Base-by-base conservation (phyloP, 2,113 vertebrate genomes). In the Crocuta crocuta region DNA sequence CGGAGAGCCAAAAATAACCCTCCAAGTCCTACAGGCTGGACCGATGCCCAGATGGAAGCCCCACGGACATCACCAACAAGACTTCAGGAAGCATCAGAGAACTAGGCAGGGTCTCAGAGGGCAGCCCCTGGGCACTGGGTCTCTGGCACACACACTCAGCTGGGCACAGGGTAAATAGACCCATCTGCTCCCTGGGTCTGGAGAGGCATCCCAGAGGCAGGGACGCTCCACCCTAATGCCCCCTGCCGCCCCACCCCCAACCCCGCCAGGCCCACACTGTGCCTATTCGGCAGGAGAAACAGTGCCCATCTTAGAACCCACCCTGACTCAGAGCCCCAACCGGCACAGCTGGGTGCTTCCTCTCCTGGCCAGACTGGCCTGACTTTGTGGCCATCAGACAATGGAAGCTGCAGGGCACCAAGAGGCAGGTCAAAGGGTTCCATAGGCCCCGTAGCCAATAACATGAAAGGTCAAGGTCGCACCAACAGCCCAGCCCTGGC, bases 171-270 rank as follows among this genome's bases (percentile, higher is more conserved):
- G 39, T 39, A 39, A 39, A 39, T 39, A 39, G 39, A 39, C 39
- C 39, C 39, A 39, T 39, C 39, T 39, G 53, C n/a, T 79, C 58
- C 66, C 45, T 43, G 43, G 23, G 23, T n/a, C 55, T 26, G n/a
- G 45, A 31, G 43, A 83, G 53, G 12, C 1, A 7, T 78, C 50
- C 26, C 8, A 43, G 65, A 65, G 81, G 28, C 50, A 80, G 43
- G 79, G 50, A 31, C 0, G 10, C 35, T 21, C 2, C 5, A n/a
- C 4, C 58, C n/a, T 45, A 45, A 4, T 17, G 35, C 35, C 24
- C 91, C 48, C 21, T 21, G 2, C 53, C 48, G 10, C 39, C 39
- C 48, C 48, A 10, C 6, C 48, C 48, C 48, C 48, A 10, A 10
- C 53, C 53, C 58, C 7, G 21, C 58, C 23, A 61, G 48, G 50